phyloP scores from a whole-genome alignment of 2,113 vertebrate species.

The Plotosus lineatus region DNA sequence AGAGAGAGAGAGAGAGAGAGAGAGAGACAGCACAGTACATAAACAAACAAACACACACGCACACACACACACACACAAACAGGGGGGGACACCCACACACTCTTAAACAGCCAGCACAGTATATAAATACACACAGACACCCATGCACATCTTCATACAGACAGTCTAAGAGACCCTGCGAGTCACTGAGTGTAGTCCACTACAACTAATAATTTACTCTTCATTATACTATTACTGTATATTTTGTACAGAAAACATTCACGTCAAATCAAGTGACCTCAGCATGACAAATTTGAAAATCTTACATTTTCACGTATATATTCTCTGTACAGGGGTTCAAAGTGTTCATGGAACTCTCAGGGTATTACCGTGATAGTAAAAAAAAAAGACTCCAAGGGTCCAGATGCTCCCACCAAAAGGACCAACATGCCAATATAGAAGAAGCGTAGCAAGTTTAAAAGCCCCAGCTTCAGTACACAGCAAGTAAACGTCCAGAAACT shows the following conservation, averaged over 20 bases:
- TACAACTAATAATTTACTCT: too few species aligned
- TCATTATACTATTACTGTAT: not conserved
- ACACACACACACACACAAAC: conserved; percentile 1
- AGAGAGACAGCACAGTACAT: not conserved
- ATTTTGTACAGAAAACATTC: too few species aligned
- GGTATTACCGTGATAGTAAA: not conserved
- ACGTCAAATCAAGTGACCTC: not conserved
- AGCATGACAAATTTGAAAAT: too few species aligned
- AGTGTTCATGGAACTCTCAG: not conserved
- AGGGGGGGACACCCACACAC: not conserved
- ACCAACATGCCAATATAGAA: too few species aligned
- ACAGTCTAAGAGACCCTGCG: too few species aligned
- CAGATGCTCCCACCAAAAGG: too few species aligned
- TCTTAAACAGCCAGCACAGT: not conserved
- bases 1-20: too few species aligned
- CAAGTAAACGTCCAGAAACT: too few species aligned
- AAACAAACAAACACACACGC: conserved; percentile 6
- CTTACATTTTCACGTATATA: not conserved
- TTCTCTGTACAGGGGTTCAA: not conserved
- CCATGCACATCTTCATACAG: too few species aligned
- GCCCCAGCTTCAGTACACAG: too few species aligned
- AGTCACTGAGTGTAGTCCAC: too few species aligned
- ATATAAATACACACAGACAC: conserved; percentile 26
- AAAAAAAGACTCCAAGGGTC: not conserved
- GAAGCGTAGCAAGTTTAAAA: too few species aligned